Conservation (phyloP, 2,797 vertebrate species). For the Sus cebifrons region DNA sequence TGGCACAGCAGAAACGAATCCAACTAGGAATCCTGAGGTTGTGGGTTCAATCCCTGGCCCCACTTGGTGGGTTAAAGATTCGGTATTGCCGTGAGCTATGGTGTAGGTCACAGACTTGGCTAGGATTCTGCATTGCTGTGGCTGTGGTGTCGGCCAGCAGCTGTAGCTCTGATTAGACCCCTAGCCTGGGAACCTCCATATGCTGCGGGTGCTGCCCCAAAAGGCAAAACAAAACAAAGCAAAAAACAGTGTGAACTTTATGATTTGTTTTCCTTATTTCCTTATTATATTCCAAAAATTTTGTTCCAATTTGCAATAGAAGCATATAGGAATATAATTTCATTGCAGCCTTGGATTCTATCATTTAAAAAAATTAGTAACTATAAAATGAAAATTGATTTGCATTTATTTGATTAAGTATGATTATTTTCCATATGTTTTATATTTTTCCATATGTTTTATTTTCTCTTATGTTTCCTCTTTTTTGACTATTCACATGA, state of each 20-base stretch:
- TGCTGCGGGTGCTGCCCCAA: too few relatives aligned
- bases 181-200: too few relatives aligned
- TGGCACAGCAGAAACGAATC: too few relatives aligned
- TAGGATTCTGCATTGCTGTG: too few relatives aligned
- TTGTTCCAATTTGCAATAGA: background rate
- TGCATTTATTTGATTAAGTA: conserved; percentile 55
- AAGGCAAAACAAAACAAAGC: too few relatives aligned
- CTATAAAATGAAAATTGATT: conserved; percentile 45
- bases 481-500: conserved; percentile 34
- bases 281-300: conserved; percentile 31
- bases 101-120: too few relatives aligned
- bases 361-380: conserved; percentile 17
- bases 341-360: background rate
- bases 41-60: too few relatives aligned
- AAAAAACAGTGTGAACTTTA: conserved; percentile 27
- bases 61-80: too few relatives aligned
- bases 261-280: background rate
- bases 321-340: conserved; percentile 33
- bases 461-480: conserved; percentile 40
- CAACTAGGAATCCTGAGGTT: too few relatives aligned
- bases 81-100: too few relatives aligned
- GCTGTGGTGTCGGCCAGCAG: too few relatives aligned
- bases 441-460: conserved; percentile 45
- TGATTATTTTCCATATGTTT: conserved; percentile 34
- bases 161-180: too few relatives aligned